phyloP scores from a whole-genome alignment of 1,140 invertebrate genomes.

The Leptinotarsa lineolata region DNA sequence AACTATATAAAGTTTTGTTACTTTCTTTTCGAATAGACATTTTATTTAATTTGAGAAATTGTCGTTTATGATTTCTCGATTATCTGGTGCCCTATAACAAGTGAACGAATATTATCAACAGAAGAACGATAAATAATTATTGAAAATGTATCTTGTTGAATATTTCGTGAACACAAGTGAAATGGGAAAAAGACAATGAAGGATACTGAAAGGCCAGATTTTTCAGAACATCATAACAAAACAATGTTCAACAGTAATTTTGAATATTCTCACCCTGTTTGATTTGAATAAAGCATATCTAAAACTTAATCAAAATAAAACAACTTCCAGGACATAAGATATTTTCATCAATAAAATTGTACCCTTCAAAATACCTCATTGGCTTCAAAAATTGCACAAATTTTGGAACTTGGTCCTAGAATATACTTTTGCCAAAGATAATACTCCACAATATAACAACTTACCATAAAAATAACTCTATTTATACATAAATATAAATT shows the following conservation, averaged over 20 bases:
- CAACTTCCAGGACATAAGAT: conserved; percentile 18
- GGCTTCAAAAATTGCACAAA: conserved; percentile 43
- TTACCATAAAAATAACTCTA: conserved; percentile 34
- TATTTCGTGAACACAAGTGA: conserved; percentile 1
- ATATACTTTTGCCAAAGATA: conserved; percentile 34
- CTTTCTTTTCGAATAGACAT: background rate
- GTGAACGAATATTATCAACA: conserved; percentile 40
- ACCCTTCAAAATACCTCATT: conserved; percentile 22
- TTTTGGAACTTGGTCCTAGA: conserved; percentile 38
- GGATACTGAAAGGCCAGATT: background rate
- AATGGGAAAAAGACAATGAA: background rate
- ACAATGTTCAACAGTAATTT: too few species aligned
- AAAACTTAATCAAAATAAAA: conserved; percentile 30
- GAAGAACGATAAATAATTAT: conserved; percentile 1
- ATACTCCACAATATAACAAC: conserved; percentile 37
- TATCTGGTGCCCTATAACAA: conserved; percentile 37
- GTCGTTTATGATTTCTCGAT: conserved; percentile 24
- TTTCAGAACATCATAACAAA: background rate
- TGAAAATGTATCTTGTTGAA: conserved; percentile 18
- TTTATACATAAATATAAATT: conserved; percentile 42
- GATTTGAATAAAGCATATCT: conserved; percentile 10
- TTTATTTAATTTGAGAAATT: background rate
- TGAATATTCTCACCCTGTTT: background rate
- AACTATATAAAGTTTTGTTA: conserved; percentile 21
- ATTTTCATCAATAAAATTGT: conserved; percentile 6